Conservation (phyloP, 2,113 vertebrate genomes). For the Cyprinodon brontotheroides region DNA sequence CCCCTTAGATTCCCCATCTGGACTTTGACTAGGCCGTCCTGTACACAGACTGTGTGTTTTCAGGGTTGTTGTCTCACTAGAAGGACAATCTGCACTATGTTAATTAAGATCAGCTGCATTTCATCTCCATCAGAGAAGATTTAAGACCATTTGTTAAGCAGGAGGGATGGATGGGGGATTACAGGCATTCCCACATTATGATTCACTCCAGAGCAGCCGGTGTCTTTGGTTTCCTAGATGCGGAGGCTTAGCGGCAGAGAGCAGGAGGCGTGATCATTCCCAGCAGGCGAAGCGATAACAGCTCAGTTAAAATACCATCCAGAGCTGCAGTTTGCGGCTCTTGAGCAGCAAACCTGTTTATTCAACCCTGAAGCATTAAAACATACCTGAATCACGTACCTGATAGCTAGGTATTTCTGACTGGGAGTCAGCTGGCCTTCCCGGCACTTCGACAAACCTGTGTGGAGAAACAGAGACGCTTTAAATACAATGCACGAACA, state of each 20-base stretch:
- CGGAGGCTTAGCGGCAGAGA: conserved; percentile 24
- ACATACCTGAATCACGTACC: conserved; percentile 88
- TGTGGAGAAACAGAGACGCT: conserved; percentile 26
- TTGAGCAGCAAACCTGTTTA: background rate
- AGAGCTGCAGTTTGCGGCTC: background rate
- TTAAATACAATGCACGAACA: background rate
- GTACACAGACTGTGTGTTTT: no score
- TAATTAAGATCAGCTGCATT: background rate
- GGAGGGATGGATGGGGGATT: conserved; percentile 10
- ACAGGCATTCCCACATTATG: conserved; percentile 33
- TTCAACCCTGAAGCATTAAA: conserved; percentile 47
- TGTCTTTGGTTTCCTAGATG: conserved; percentile 62
- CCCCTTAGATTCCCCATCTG: no score
- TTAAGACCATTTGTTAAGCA: conserved; percentile 2
- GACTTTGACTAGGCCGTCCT: no score
- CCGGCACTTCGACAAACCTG: conserved; percentile 88
- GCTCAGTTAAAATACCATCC: conserved; percentile 15
- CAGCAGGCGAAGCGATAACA: background rate
- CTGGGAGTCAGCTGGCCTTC: conserved; percentile 88
- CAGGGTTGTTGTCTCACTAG: no score
- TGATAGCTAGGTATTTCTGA: conserved; percentile 92
- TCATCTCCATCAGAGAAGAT: background rate
- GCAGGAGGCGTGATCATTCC: conserved; percentile 7
- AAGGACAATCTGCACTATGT: no score
- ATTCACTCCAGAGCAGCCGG: conserved; percentile 36